Base-by-base conservation (phyloP, 2,797 vertebrate species). In the Cuniculus paca region DNA sequence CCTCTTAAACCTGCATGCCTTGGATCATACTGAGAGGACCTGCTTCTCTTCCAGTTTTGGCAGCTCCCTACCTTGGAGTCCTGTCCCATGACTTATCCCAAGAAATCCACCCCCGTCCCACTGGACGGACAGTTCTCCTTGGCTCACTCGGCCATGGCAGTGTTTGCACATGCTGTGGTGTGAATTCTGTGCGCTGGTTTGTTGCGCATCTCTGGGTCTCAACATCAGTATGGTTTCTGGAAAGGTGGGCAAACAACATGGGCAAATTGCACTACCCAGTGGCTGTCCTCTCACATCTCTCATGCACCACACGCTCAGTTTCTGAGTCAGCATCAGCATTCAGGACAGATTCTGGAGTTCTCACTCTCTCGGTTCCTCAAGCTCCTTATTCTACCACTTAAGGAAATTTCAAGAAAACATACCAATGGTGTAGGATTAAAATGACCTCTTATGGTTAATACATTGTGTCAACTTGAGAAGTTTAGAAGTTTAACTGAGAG, bases 81-180 rank as follows among this genome's bases (percentile, higher is more conserved):
- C 10, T 36, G 34, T 31, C 26, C 2, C 0, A 10, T 52, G 83
- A 6, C 31, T 70, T 54, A n/a, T 34, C 63, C 28, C 13, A n/a
- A 6, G 52, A 84, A 36, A 26, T 14, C 20, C 0, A 31, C 12
- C 24, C 6, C 14, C 2, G 10, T 12, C 26, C 2, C 11, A 3
- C 7, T 2, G 26, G 12, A 28, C 1, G 4, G n/a, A n/a, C 0
- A 36, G 2, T 39, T 16, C 22, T 78, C n/a, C 16, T 78, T 19
- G 28, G 16, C 19, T 61, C 34, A 7, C 2, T 9, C 1, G 12
- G 56, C 39, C 24, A 0, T 52, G 0, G 1, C 0, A 61, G 10
- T 11, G 5, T 16, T 36, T 19, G 4, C 31, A 2, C 6, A 5
- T 0, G 0, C 1, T 1, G 13, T 3, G 2, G 16, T 1, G 28